Evolutionary conservation across 2,888 invertebrate genomes (phyloP).

Genomic region (Amorpha juglandis): DNA sequence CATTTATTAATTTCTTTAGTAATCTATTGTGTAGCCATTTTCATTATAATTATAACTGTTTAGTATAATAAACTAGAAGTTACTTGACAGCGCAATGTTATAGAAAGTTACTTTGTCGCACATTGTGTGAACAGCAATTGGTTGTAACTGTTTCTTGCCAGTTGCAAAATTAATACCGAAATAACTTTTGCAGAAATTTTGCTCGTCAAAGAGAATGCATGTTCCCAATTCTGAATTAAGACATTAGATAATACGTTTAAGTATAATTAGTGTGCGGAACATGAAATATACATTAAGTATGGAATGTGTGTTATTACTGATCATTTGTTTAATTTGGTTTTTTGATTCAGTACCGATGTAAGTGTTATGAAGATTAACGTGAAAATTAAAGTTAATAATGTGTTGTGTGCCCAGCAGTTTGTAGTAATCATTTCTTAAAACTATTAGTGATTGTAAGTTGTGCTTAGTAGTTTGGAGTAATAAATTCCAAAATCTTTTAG

Average conservation of each 20-base stretch:
- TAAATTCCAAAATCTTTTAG: too few relatives aligned
- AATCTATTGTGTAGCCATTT: too few relatives aligned
- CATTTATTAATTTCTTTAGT: too few relatives aligned
- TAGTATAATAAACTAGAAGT: neutral
- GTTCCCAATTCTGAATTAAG: conserved; percentile 2
- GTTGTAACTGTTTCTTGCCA: conserved; percentile 18
- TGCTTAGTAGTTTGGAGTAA: too few relatives aligned
- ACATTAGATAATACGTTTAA: neutral
- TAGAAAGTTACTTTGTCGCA: conserved; percentile 11
- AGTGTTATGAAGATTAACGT: neutral
- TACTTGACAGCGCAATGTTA: neutral
- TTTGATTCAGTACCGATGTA: neutral
- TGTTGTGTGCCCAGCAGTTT: neutral
- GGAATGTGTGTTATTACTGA: neutral
- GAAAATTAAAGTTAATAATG: neutral
- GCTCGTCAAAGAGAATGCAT: conserved; percentile 3
- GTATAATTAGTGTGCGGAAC: neutral
- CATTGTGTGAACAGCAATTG: conserved; percentile 7
- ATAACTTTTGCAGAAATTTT: conserved; percentile 10
- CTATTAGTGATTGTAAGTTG: too few relatives aligned
- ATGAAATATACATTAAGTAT: neutral
- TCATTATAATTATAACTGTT: neutral
- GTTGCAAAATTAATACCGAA: conserved; percentile 11
- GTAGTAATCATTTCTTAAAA: neutral
- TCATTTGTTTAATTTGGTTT: neutral